Percentiles rank a stretch among this genome's conserved stretches.
phyloP scores from a whole-genome alignment of 2,888 invertebrate genomes.

The Dryobotodes eremita region DNA sequence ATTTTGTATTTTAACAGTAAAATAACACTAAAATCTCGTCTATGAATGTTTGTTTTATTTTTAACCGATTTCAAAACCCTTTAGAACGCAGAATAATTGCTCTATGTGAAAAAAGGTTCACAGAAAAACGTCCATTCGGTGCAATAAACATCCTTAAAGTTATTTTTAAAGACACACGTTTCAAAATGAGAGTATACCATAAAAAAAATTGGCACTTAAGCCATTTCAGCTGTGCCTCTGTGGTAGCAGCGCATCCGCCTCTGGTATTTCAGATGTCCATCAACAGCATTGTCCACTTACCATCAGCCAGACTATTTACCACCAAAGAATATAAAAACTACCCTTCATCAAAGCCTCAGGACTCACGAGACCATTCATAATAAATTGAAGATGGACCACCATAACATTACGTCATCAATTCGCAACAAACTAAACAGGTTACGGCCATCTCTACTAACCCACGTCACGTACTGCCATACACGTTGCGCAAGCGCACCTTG shows the following conservation, averaged over 20 bases:
- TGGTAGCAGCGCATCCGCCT: no score
- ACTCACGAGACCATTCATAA: background rate
- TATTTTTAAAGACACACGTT: background rate
- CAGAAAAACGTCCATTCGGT: no score
- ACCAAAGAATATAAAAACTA: background rate
- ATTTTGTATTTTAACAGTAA: slow-evolving; percentile 25
- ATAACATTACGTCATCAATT: slow-evolving; percentile 50
- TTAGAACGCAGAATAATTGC: background rate
- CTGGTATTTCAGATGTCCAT: background rate
- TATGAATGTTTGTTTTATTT: slow-evolving; percentile 23
- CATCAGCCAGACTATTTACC: no score
- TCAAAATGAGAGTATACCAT: background rate
- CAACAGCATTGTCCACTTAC: background rate
- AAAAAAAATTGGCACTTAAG: background rate
- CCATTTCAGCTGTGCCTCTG: background rate
- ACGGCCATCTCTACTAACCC: slow-evolving; percentile 59
- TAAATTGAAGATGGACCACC: slow-evolving; percentile 9
- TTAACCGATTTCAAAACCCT: background rate
- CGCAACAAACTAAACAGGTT: slow-evolving; percentile 62
- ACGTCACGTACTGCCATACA: slow-evolving; percentile 59
- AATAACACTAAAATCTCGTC: slow-evolving; percentile 21
- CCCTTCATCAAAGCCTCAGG: background rate
- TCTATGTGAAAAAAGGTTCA: background rate
- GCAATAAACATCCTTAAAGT: no score
- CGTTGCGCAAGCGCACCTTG: slow-evolving; percentile 66